Evolutionary conservation across 2,113 vertebrate species (phyloP).

Genomic region (Corvus cornix): DNA sequence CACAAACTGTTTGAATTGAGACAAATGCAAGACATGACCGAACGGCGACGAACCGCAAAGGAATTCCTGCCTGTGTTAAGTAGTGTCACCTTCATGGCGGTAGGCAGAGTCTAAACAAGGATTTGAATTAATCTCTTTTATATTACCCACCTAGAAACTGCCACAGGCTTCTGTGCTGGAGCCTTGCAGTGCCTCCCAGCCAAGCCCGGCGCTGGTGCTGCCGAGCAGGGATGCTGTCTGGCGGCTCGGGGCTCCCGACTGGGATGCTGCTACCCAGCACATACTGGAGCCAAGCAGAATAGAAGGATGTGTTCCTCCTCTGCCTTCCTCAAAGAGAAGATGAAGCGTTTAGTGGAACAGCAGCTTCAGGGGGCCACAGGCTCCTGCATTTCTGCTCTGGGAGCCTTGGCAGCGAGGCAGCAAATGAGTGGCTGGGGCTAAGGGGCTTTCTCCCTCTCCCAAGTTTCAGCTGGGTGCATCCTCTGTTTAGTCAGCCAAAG

Average conservation of each 20-base stretch:
- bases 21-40: neutral
- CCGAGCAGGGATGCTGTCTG: conserved; percentile 26
- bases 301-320: neutral
- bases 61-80: conserved; percentile 33
- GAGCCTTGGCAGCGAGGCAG: neutral
- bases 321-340: neutral
- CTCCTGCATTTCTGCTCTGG: neutral
- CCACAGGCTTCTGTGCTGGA: neutral
- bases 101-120: conserved; percentile 26
- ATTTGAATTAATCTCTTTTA: conserved; percentile 5
- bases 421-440: neutral
- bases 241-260: neutral
- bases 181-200: neutral
- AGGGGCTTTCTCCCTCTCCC: neutral
- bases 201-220: neutral
- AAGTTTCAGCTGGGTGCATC: conserved; percentile 68
- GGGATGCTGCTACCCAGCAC: conserved; percentile 29
- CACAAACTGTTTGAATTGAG: conserved; percentile 9
- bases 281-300: neutral
- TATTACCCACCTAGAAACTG: neutral
- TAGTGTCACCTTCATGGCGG: conserved; percentile 57
- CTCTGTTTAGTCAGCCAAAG: neutral
- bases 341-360: neutral
- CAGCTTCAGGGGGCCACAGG: neutral
- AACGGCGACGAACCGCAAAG: neutral